phyloP scores from a whole-genome alignment of 2,888 invertebrate genomes.

The Trichopoda pennipes region DNA sequence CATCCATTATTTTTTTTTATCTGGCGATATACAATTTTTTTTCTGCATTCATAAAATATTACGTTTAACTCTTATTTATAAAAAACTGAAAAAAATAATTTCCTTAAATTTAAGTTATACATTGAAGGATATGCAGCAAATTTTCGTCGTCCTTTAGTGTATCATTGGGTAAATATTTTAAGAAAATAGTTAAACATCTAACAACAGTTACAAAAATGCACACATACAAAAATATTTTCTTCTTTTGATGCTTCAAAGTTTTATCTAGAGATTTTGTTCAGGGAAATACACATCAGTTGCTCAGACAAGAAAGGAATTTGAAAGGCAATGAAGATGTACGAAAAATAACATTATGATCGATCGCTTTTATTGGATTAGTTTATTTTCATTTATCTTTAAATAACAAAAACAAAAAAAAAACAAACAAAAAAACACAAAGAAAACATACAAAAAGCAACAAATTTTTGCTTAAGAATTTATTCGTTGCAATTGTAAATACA shows the following conservation, averaged over 20 bases:
- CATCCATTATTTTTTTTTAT: too few species aligned
- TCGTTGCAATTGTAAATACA: constrained; percentile 23
- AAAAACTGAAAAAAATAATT: too few species aligned
- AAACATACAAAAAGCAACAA: constrained; percentile 15
- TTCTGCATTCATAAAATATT: too few species aligned
- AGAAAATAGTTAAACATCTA: constrained; percentile 35
- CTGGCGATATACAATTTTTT: too few species aligned
- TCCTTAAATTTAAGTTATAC: too few species aligned
- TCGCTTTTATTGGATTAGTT: constrained; percentile 65
- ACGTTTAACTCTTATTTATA: too few species aligned
- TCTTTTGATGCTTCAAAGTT: constrained; percentile 49
- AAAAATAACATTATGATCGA: constrained; percentile 68
- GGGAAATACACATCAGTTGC: constrained; percentile 58
- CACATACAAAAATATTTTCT: too few species aligned
- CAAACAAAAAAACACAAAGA: too few species aligned
- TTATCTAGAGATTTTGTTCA: constrained; percentile 60
- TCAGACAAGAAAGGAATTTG: constrained; percentile 34
- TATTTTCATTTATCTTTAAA: constrained; percentile 3
- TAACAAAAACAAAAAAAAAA: constrained; percentile 10
- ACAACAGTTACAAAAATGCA: constrained; percentile 33
- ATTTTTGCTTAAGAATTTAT: constrained; percentile 44
- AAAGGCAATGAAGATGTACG: constrained; percentile 29
- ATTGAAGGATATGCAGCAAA: too few species aligned
- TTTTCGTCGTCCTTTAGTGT: not conserved
- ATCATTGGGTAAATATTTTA: constrained; percentile 17